Base-by-base conservation (phyloP, 2,797 vertebrate species). In the Sebastes glaucus region DNA sequence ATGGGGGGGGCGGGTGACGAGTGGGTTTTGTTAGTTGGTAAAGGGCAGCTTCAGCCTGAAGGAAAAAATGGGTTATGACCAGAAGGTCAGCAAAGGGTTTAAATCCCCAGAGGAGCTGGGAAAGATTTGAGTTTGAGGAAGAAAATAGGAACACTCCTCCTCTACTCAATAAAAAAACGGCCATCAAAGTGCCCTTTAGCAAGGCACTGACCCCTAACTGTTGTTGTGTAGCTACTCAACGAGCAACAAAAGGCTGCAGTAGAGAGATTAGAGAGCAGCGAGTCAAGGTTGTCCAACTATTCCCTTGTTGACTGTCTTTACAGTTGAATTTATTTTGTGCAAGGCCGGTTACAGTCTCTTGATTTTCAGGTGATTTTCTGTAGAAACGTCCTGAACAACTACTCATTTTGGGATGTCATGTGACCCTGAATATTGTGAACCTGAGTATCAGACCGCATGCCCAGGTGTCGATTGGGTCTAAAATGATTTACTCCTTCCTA, bases 201-300 rank as follows among this genome's bases (percentile, higher is more conserved):
- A 77, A 67, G 42, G 59, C 62, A 61, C 42, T 63, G 79, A 86
- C 56, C 79, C 46, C 23, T 38, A 49, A 77, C 63, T 35, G 77
- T 27, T 80, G 69, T 32, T 11, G 5, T 81, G 46, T 59, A 71
- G 53, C 42, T 64, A 6, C 70, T 71, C 23, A 6, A 25, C 4
- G 30, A 28, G 60, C 56, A 56, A 49, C 49, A 53, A 56, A 67
- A 71, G 35, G 65, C 23, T 59, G 32, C 32, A 69, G 62, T 7
- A 60, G 63, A 55, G 56, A 56, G 23, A 53, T 55, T 49, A 32
- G 60, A 60, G 42, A 49, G 66, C 49, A 63, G 66, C 4, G 14
- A 11, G 9, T 46, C n/a, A 64, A 38, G 60, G 76, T 71, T 55
- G 53, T 74, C 11, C 30, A 8, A 7, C 5, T 18, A 13, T 25